phyloP scores from a whole-genome alignment of 2,113 vertebrate genomes.

The Scomber japonicus region DNA sequence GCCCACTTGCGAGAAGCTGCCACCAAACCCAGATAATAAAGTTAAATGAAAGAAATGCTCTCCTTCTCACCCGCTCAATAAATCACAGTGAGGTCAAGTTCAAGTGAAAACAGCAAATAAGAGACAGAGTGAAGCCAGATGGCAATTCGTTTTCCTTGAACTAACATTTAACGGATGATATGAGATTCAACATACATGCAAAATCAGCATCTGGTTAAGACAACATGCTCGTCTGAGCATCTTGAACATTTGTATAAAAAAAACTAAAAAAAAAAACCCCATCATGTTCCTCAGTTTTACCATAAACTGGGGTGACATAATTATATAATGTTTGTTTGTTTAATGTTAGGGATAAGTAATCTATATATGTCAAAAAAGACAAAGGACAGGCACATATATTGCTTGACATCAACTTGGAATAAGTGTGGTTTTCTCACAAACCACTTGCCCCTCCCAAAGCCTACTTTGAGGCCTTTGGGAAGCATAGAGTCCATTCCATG shows the following conservation, averaged over 20 bases:
- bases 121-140: conserved; percentile 50
- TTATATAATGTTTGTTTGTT: background rate
- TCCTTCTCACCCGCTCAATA: conserved; percentile 51
- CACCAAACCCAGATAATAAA: conserved; percentile 45
- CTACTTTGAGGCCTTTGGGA: conserved; percentile 71
- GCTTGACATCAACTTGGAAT: conserved; percentile 61
- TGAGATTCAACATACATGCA: conserved; percentile 26
- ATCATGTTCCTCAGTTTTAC: background rate
- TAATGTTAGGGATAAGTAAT: conserved; percentile 5
- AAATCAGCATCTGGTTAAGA: too few relatives aligned
- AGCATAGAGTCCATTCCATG: conserved; percentile 69
- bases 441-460: conserved; percentile 61
- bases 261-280: conserved; percentile 6
- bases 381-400: conserved; percentile 61
- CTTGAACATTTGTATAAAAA: conserved; percentile 11
- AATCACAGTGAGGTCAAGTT: conserved; percentile 52
- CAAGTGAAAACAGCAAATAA: conserved; percentile 41
- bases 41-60: conserved; percentile 42
- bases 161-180: conserved; percentile 20
- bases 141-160: conserved; percentile 50
- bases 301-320: conserved; percentile 1
- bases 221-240: conserved; percentile 23
- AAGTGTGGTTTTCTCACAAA: conserved; percentile 69
- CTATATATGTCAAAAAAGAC: conserved; percentile 42
- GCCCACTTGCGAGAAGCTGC: conserved; percentile 11